A percentile compares a stretch with the other conserved stretches of the same genome.
Evolutionary conservation across 2,797 vertebrate genomes (phyloP).

Genomic region (Petrocephalus schoutedeni): DNA sequence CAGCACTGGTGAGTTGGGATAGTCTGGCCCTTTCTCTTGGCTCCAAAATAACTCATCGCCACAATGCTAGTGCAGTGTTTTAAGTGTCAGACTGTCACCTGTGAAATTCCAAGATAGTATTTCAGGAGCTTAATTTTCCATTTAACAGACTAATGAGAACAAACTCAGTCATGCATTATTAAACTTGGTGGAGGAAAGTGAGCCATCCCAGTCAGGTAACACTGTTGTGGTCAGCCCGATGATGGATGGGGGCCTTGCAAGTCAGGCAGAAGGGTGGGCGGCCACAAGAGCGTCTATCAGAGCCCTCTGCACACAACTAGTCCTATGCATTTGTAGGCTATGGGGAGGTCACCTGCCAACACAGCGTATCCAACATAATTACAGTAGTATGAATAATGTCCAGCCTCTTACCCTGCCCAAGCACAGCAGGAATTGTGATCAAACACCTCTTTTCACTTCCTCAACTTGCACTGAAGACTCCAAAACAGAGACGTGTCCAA

Average conservation of each 20-base stretch:
- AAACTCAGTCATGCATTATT: slow-evolving; percentile 34
- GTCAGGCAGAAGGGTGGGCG: neutral
- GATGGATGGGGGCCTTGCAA: neutral
- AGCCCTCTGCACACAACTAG: neutral
- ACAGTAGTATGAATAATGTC: neutral
- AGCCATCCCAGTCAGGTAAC: neutral
- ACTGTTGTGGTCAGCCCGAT: neutral
- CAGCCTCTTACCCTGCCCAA: neutral
- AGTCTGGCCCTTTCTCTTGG: neutral
- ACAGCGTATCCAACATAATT: neutral
- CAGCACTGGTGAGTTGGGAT: neutral
- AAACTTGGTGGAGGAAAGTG: neutral
- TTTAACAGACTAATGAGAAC: slow-evolving; percentile 56
- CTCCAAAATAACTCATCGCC: neutral
- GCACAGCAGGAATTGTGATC: neutral
- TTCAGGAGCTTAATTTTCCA: slow-evolving; percentile 53
- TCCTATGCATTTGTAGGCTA: neutral
- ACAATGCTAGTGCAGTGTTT: neutral
- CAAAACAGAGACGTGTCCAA: neutral
- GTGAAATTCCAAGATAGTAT: slow-evolving; percentile 49
- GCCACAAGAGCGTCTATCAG: neutral
- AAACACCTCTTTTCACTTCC: neutral
- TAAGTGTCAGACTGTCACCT: slow-evolving; percentile 13
- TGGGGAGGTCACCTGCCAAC: neutral
- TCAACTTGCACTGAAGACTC: neutral